These are phyloP conservation scores for Eleginops maclovinus DNA, from an alignment of 2,113 vertebrate genomes.

Conservation along the genomic window DNA sequence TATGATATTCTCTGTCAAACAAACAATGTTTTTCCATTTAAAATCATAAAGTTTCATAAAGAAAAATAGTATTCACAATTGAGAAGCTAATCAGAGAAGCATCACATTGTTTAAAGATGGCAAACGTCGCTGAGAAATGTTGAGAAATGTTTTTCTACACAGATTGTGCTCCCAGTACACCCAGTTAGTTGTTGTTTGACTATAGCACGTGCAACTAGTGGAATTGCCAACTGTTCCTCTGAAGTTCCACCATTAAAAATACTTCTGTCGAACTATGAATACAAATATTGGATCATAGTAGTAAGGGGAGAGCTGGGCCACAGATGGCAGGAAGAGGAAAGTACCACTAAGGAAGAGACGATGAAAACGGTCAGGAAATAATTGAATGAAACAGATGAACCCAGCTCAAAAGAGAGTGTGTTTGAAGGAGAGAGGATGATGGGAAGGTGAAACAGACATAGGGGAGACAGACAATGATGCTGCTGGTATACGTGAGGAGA, in stretches of 20 bases:
- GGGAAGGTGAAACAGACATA: slow-evolving; percentile 41
- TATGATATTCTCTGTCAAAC: too few species aligned
- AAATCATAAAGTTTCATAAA: too few species aligned
- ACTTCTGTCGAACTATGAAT: slow-evolving; percentile 1
- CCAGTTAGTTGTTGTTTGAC: not conserved
- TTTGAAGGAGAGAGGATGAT: slow-evolving; percentile 39
- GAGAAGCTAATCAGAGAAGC: too few species aligned
- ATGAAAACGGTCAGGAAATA: slow-evolving; percentile 59
- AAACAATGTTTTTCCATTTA: too few species aligned
- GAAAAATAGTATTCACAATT: too few species aligned
- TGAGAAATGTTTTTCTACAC: too few species aligned
- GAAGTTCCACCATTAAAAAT: not conserved
- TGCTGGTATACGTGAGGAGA: slow-evolving; percentile 18
- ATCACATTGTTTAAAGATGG: too few species aligned
- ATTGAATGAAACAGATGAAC: slow-evolving; percentile 55
- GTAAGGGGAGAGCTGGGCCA: slow-evolving; percentile 2
- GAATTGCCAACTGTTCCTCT: not conserved
- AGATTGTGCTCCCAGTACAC: not conserved
- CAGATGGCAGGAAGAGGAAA: slow-evolving; percentile 44
- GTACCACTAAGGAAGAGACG: slow-evolving; percentile 28
- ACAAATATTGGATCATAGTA: not conserved
- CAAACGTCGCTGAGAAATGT: too few species aligned
- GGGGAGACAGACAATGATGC: slow-evolving; percentile 28
- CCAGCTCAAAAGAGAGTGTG: slow-evolving; percentile 27
- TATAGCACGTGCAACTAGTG: not conserved